Conservation (phyloP, 2,797 vertebrate genomes). For the Enteromius trimaculatus region DNA sequence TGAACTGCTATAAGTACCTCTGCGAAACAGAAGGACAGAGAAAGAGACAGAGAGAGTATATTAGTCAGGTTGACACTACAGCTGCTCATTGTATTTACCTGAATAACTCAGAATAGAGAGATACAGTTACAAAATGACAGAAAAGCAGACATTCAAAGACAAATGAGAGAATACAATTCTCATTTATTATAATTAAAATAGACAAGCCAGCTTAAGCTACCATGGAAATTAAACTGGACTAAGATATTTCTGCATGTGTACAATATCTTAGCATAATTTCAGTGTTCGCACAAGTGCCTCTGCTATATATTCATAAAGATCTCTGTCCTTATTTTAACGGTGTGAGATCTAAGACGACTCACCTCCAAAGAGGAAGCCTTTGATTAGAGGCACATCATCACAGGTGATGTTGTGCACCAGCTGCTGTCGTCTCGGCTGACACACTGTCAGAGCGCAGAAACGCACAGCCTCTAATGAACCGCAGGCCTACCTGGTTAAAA, state of each 20-base stretch:
- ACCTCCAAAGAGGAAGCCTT: slow-evolving; percentile 44
- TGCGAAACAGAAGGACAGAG: background rate
- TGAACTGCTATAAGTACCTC: slow-evolving; percentile 4
- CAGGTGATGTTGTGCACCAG: slow-evolving; percentile 49
- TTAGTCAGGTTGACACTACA: background rate
- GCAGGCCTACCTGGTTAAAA: slow-evolving; percentile 12
- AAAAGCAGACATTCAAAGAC: background rate
- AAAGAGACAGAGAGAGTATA: background rate
- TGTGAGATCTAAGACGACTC: slow-evolving; percentile 52
- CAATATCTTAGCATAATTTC: slow-evolving; percentile 10
- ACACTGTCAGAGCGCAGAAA: slow-evolving; percentile 44
- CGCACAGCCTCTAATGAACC: slow-evolving; percentile 44
- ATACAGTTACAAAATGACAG: background rate
- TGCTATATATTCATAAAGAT: slow-evolving; percentile 41
- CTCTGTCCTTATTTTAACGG: slow-evolving; percentile 48
- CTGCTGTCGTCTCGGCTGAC: slow-evolving; percentile 49
- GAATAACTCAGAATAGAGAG: background rate
- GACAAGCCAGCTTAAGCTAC: background rate
- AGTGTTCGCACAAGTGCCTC: slow-evolving; percentile 13
- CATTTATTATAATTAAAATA: background rate
- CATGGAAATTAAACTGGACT: background rate
- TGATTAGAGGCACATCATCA: slow-evolving; percentile 49
- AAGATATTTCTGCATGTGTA: background rate
- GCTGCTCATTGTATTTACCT: background rate
- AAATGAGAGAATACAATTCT: background rate